These are phyloP conservation scores for Druceiella hillmani DNA, from an alignment of 2,888 invertebrate genomes.

Conservation along the genomic window DNA sequence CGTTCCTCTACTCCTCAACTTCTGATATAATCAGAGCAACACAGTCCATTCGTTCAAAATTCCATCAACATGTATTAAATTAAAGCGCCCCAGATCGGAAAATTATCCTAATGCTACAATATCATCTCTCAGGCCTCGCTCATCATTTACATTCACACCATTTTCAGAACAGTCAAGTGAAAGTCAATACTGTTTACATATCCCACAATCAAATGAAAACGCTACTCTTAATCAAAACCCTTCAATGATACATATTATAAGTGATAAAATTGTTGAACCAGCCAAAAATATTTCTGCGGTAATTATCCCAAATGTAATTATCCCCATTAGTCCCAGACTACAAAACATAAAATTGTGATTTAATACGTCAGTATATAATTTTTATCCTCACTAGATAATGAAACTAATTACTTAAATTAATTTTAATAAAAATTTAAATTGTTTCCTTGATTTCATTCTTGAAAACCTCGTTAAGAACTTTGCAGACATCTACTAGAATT, in stretches of 20 bases:
- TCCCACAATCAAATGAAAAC: background rate
- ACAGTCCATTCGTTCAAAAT: too few species aligned
- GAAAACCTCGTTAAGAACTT: conserved; percentile 1
- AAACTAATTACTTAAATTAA: too few species aligned
- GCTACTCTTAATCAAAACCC: background rate
- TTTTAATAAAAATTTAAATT: background rate
- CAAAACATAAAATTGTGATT: too few species aligned
- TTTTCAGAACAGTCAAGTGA: background rate
- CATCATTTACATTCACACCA: conserved; percentile 1
- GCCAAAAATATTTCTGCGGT: background rate
- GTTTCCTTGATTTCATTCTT: background rate
- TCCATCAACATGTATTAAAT: too few species aligned
- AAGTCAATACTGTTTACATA: background rate
- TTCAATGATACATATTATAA: background rate
- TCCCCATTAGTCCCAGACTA: background rate
- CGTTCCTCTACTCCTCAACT: too few species aligned
- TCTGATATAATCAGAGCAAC: too few species aligned
- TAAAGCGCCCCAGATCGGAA: too few species aligned
- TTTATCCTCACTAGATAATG: background rate
- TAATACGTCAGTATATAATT: too few species aligned
- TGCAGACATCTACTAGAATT: background rate
- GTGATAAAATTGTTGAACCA: conserved; percentile 1
- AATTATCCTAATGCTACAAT: too few species aligned
- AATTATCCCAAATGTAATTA: background rate
- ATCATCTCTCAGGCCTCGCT: conserved; percentile 1